Evolutionary conservation across 2,113 vertebrate genomes (phyloP), one percentile per base, ranked within the genome.

Genomic region (Protomyctophum bolini): DNA sequence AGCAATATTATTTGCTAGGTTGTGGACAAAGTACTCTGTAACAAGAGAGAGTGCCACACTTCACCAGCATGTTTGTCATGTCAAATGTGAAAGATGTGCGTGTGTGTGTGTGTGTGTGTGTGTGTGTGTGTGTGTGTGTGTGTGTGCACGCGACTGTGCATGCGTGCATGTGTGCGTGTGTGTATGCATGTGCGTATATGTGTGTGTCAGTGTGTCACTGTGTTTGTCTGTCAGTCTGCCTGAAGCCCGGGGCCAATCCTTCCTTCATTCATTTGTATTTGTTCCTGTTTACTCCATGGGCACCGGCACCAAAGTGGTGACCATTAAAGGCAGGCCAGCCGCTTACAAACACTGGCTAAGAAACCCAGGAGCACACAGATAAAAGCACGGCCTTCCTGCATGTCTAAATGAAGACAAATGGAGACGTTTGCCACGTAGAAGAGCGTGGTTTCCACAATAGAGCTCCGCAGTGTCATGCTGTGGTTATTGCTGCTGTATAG

Each of bases 281-380:
- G 72, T 83, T 86, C 77, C 74, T 77, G 83, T 86, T 84, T 83
- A 79, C 41, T 73, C 59, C 9, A 55, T n/a, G 71, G 33, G 33
- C 33, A 41, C 33, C 78, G 66, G 48, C 54, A 63, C 75, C 70
- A 60, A 21, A 15, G 52, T 10, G 10, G 63, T 6, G 60, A 10
- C 75, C 63, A 57, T 81, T 79, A 77, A 74, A 73, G 52, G 48
- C 66, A 0, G 54, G 6, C 55, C 14, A 29, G 54, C 10, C 41
- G 0, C 9, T 29, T 10, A 21, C 58, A 62, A 58, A 72, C 59
- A 63, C 46, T 51, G 5, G 54, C 4, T 58, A 58, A 65, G 45
- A 29, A 29, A 8, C 29, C 33, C 57, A 76, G 68, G 64, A 69
- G 72, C 50, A 55, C 62, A 55, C 62, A 77, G 56, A 83, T 68